Conservation (phyloP, 2,113 vertebrate genomes). For the Oryzias curvinotus region DNA sequence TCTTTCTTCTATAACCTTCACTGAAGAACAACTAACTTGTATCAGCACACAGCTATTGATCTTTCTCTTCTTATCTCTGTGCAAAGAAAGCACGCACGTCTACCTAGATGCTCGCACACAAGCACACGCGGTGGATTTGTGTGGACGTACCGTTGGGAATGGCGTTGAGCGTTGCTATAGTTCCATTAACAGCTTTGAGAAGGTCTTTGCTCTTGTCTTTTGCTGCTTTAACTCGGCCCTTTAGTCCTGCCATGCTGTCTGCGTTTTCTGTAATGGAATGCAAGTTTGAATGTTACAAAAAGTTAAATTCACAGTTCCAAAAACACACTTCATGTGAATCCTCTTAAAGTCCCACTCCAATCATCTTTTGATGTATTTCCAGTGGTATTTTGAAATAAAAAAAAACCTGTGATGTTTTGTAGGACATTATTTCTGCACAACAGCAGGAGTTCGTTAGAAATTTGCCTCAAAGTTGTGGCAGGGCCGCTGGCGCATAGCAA, state of each 20-base stretch:
- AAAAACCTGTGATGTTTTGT: no score
- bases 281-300: no score
- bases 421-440: no score
- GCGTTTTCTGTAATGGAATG: slow-evolving; percentile 75
- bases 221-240: slow-evolving; percentile 82
- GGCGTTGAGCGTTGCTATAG: slow-evolving; percentile 83
- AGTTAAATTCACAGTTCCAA: no score
- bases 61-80: slow-evolving; percentile 29
- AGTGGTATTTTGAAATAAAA: no score
- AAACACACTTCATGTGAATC: no score
- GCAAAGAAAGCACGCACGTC: not conserved
- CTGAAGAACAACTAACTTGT: slow-evolving; percentile 45
- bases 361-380: no score
- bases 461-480: no score
- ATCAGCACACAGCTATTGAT: slow-evolving; percentile 49
- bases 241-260: slow-evolving; percentile 76
- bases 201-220: slow-evolving; percentile 83
- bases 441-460: no score
- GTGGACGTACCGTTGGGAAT: slow-evolving; percentile 85
- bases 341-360: no score
- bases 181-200: slow-evolving; percentile 85
- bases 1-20: slow-evolving; percentile 5
- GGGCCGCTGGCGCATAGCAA: no score
- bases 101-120: slow-evolving; percentile 13
- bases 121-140: slow-evolving; percentile 6